These are phyloP conservation scores for Chloroclystis v-ata DNA, from an alignment of 2,888 invertebrate genomes.

Conservation along the genomic window DNA sequence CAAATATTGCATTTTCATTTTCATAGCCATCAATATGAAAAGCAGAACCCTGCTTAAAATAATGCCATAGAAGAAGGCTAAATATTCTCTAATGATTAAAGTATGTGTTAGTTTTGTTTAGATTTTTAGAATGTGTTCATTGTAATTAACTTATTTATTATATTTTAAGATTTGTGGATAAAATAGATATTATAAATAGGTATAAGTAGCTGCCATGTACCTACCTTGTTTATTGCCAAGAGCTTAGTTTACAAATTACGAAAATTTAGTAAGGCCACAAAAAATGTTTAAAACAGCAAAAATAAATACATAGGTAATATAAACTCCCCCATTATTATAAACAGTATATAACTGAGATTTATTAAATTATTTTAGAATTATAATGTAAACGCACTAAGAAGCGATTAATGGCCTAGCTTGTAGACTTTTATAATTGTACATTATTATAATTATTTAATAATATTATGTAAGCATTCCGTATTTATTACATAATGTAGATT, in stretches of 20 bases:
- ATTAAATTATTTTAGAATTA: background rate
- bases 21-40: too few species aligned
- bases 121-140: conserved; percentile 19
- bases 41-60: background rate
- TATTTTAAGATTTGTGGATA: conserved; percentile 12
- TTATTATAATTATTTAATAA: conserved; percentile 25
- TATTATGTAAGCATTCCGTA: conserved; percentile 42
- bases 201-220: conserved; percentile 28
- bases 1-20: background rate
- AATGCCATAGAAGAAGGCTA: conserved; percentile 14
- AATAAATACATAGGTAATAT: background rate
- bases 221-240: conserved; percentile 31
- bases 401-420: conserved; percentile 1
- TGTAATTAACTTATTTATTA: conserved; percentile 19
- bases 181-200: conserved; percentile 5
- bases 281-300: background rate
- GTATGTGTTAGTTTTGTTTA: conserved; percentile 11
- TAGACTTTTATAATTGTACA: background rate
- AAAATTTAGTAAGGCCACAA: background rate
- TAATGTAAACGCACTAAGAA: background rate
- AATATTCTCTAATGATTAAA: background rate
- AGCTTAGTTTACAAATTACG: conserved; percentile 21
- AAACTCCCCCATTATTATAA: background rate
- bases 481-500: conserved; percentile 33
- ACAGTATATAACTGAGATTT: background rate